Evolutionary conservation across 1,140 invertebrate species (phyloP), one percentile per base, ranked within the genome.

Genomic region (Nymphalis io): DNA sequence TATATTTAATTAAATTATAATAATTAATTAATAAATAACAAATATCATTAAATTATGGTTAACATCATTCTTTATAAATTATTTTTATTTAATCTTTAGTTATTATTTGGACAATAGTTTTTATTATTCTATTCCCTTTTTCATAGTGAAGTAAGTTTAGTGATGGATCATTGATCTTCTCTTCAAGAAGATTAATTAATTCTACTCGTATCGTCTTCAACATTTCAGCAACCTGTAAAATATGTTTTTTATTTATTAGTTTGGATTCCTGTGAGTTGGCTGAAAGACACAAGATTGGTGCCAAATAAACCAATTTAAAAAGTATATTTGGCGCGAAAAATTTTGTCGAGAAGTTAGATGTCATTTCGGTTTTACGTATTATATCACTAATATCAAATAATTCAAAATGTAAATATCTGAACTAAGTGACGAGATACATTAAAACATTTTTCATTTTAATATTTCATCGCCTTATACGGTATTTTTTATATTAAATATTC

Each of bases 81-180:
- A 55, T 21, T 46, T 40, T 48, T 6, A 39, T 48, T 81, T 84
- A 92, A 76, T 94, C 94, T 81, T 93, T 93, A 65, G 93, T 93
- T 46, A 96, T 92, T 58, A 96, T 88, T 80, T 93, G 93, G 23
- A 96, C 93, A 72, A 97, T 97, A n/a, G 95, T 96, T 72, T 93
- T 90, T 57, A 97, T 96, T 61, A 97, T 96, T 80, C 93, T 94
- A 81, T 94, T 95, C 16, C 96, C 95, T 76, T 95, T 94, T 60
- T 95, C 94, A 87, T 96, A 94, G 80, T 95, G 94, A 65, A 95
- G 79, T 53, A 97, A 83, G 90, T 97, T 96, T 69, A 97, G 92
- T 59, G 94, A 93, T 0, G 96, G 96, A 87, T 96, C 94, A 64
- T 94, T 93, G 68, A 97, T 97, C 91, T 97, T 97, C 78, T 96